These are phyloP conservation scores for Bradypus variegatus DNA, from an alignment of 2,797 vertebrate genomes.

Conservation along the genomic window DNA sequence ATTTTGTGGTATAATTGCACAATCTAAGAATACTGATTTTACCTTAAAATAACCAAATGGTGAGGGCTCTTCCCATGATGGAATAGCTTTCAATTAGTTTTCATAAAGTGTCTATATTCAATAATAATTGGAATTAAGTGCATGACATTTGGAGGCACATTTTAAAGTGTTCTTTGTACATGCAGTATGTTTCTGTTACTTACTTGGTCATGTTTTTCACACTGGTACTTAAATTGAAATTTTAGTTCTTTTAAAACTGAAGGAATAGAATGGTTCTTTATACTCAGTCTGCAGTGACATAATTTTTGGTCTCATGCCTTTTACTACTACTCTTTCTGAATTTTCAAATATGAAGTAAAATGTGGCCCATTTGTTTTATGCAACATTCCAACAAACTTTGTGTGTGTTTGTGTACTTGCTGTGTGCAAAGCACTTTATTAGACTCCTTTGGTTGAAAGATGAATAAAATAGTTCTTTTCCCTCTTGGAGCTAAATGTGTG, in stretches of 20 bases:
- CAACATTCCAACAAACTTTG: background rate
- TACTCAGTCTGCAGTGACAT: conserved; percentile 2
- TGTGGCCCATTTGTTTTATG: background rate
- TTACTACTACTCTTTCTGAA: conserved; percentile 28
- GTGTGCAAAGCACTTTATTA: conserved; percentile 31
- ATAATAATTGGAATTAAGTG: background rate
- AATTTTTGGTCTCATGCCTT: conserved; percentile 13
- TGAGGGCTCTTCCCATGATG: background rate
- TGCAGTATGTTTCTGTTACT: conserved; percentile 11
- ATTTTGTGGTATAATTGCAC: conserved; percentile 14
- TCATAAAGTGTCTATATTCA: background rate
- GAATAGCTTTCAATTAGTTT: conserved; percentile 28
- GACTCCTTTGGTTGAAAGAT: conserved; percentile 19
- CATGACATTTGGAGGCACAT: conserved; percentile 12
- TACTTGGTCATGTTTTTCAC: conserved; percentile 25
- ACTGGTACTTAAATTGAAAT: conserved; percentile 24
- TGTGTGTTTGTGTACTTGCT: background rate
- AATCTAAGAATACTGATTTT: conserved; percentile 17
- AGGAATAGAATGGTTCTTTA: conserved; percentile 39
- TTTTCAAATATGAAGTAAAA: conserved; percentile 46
- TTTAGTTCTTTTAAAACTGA: conserved; percentile 29
- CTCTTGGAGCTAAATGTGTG: conserved; percentile 18
- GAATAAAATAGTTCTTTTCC: conserved; percentile 3
- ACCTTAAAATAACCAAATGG: background rate
- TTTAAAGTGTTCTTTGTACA: conserved; percentile 30